Conservation (phyloP, 2,113 vertebrate genomes). For the Pao palembangensis region DNA sequence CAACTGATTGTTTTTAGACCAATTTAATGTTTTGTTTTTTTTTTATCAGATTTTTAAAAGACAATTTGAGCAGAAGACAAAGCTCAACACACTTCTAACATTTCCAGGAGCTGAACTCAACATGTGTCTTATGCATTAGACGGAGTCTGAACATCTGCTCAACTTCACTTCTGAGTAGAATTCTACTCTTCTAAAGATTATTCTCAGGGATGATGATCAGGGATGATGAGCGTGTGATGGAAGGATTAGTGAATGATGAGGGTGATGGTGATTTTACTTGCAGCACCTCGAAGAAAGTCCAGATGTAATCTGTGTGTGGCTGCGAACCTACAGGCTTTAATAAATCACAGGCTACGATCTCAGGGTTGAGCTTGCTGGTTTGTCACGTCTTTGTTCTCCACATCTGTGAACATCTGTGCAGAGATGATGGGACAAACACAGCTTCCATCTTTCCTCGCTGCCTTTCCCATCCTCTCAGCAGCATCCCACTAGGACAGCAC, state of each 20-base stretch:
- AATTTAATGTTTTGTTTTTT: too few relatives aligned
- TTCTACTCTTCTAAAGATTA: constrained; percentile 34
- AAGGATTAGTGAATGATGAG: constrained; percentile 40
- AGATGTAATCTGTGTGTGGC: too few relatives aligned
- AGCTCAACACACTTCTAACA: neutral
- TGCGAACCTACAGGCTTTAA: too few relatives aligned
- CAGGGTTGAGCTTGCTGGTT: constrained; percentile 5
- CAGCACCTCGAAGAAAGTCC: too few relatives aligned
- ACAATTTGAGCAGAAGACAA: too few relatives aligned
- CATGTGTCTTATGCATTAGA: too few relatives aligned
- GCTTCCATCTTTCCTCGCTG: constrained; percentile 6
- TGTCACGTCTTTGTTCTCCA: neutral
- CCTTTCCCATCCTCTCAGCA: too few relatives aligned
- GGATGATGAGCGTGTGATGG: constrained; percentile 51
- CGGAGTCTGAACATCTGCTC: constrained; percentile 12
- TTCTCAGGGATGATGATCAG: constrained; percentile 20
- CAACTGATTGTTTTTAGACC: too few relatives aligned
- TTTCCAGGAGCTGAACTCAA: too few relatives aligned
- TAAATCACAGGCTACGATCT: too few relatives aligned
- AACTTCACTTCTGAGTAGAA: constrained; percentile 29
- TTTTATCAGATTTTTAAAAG: too few relatives aligned
- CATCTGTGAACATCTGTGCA: neutral
- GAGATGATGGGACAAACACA: neutral
- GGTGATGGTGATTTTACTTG: constrained; percentile 17
- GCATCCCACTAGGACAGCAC: too few relatives aligned